Evolutionary conservation across 37 sponge, comb jelly and placozoan species (phyloP).

Genomic region (Axinella damicornis): DNA sequence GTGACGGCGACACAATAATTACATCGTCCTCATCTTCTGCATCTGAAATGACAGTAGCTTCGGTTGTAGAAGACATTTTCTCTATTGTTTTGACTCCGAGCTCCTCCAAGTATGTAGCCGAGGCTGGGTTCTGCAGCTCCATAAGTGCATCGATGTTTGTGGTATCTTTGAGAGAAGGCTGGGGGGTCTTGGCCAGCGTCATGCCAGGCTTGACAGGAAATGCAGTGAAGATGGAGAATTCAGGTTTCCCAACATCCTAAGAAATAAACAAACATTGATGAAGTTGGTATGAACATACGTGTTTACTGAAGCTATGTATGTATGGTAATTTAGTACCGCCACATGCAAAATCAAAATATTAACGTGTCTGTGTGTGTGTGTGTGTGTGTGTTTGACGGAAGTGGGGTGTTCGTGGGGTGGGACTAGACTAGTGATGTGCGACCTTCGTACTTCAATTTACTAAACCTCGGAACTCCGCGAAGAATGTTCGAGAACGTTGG

Average conservation of each 20-base stretch:
- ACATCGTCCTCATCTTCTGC: constrained; percentile 14
- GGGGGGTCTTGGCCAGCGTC: constrained; percentile 42
- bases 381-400: too few species aligned
- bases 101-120: constrained; percentile 1
- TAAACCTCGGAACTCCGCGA: too few species aligned
- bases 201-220: constrained; percentile 49
- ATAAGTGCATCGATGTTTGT: constrained; percentile 40
- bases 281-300: not conserved
- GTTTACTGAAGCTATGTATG: too few species aligned
- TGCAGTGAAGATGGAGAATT: constrained; percentile 31
- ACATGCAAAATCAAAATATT: too few species aligned
- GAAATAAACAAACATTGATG: not conserved
- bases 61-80: not conserved
- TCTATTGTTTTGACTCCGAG: not conserved
- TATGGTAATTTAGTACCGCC: too few species aligned
- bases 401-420: too few species aligned
- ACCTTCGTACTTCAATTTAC: too few species aligned
- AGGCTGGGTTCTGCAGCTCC: not conserved
- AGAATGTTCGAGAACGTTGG: too few species aligned
- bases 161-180: constrained; percentile 24
- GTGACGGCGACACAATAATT: constrained; percentile 26
- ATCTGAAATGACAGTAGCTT: not conserved
- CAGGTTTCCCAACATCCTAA: not conserved
- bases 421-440: too few species aligned
- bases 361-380: too few species aligned